These are phyloP conservation scores for Aspiorhynchus laticeps DNA, from an alignment of 2,113 vertebrate genomes.

Conservation along the genomic window DNA sequence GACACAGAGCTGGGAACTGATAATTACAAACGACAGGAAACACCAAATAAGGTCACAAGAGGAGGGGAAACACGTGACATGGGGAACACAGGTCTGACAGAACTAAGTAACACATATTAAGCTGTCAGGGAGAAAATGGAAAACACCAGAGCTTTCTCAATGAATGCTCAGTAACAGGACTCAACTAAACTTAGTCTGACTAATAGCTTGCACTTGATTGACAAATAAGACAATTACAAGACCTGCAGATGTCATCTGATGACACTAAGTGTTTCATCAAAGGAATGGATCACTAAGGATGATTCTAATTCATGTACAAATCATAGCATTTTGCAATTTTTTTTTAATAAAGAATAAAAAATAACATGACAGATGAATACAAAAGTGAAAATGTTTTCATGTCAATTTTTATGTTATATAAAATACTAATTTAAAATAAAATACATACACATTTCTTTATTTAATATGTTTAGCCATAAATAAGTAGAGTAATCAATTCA, in stretches of 20 bases:
- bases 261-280: not conserved
- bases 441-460: too few species aligned
- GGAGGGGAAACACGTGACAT: too few species aligned
- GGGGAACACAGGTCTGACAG: too few species aligned
- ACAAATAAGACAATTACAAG: constrained; percentile 16
- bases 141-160: not conserved
- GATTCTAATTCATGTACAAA: not conserved
- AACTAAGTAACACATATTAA: constrained; percentile 33
- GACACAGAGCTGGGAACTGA: too few species aligned
- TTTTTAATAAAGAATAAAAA: not conserved
- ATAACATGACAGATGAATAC: not conserved
- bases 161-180: not conserved
- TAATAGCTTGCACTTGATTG: not conserved
- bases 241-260: not conserved
- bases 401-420: constrained; percentile 30
- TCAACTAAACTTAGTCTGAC: constrained; percentile 18
- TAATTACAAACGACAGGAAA: too few species aligned
- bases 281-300: not conserved
- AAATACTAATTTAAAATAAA: not conserved
- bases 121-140: constrained; percentile 18
- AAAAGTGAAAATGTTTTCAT: constrained; percentile 49
- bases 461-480: too few species aligned
- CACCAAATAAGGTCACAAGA: too few species aligned
- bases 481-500: not conserved
- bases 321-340: not conserved